These are phyloP conservation scores for Hyposoter dolosus DNA, from an alignment of 2,888 invertebrate species.

Conservation along the genomic window DNA sequence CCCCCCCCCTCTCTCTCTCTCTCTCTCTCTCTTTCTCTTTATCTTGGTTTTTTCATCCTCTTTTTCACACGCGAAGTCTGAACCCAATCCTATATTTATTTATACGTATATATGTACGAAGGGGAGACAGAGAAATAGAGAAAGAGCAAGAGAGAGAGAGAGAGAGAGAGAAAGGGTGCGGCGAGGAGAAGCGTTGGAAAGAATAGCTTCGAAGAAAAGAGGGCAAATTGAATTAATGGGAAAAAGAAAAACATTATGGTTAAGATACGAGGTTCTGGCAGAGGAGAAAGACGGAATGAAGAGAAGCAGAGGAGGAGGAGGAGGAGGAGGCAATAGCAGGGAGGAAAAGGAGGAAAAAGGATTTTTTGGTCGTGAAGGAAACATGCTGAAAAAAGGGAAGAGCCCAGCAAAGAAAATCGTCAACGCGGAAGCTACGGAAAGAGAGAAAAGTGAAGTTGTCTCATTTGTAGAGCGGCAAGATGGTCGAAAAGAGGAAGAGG, in stretches of 20 bases:
- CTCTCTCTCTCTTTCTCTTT: neutral
- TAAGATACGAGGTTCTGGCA: slow-evolving; percentile 62
- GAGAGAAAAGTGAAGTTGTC: slow-evolving; percentile 62
- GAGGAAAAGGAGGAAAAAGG: neutral
- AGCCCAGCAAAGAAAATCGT: slow-evolving; percentile 40
- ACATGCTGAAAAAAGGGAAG: slow-evolving; percentile 59
- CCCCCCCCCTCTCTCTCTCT: neutral
- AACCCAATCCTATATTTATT: slow-evolving; percentile 9
- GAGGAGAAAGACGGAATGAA: slow-evolving; percentile 63
- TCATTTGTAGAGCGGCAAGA: neutral
- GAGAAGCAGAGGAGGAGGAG: slow-evolving; percentile 21
- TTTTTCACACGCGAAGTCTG: slow-evolving; percentile 6
- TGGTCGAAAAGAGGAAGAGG: slow-evolving; percentile 17
- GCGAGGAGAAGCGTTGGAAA: slow-evolving; percentile 65
- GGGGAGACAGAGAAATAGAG: slow-evolving; percentile 26
- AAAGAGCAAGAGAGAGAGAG: slow-evolving; percentile 40
- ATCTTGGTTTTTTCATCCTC: neutral
- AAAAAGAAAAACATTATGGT: slow-evolving; percentile 68
- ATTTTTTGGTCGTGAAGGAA: slow-evolving; percentile 27
- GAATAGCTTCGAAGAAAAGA: slow-evolving; percentile 72
- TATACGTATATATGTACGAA: neutral
- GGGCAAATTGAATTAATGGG: slow-evolving; percentile 80
- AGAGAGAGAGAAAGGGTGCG: slow-evolving; percentile 40
- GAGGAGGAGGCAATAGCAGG: neutral
- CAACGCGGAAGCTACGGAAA: slow-evolving; percentile 30